A percentile compares a stretch with the other conserved stretches of the same genome.
Evolutionary conservation across 2,797 vertebrate species (phyloP).

Genomic region (Syngnathus acus): DNA sequence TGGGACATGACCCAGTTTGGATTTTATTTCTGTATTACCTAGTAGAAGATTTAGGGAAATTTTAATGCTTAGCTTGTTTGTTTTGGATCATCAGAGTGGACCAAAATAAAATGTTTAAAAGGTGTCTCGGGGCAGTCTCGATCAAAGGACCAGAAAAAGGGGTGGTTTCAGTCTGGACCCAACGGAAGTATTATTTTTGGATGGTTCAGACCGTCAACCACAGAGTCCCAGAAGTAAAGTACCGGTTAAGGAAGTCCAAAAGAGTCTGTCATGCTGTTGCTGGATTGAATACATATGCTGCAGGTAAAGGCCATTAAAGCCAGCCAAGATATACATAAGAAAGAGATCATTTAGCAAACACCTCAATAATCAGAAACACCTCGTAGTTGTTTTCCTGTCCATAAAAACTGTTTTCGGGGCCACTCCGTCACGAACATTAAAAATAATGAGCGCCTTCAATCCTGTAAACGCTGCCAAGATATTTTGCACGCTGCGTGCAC

Average conservation of each 20-base stretch:
- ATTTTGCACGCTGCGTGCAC: constrained; percentile 67
- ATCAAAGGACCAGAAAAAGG: constrained; percentile 1
- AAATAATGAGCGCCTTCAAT: constrained; percentile 59
- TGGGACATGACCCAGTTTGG: background rate
- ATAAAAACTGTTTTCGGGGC: constrained; percentile 31
- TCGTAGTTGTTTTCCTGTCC: constrained; percentile 53
- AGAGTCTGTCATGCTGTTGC: background rate
- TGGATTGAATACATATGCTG: background rate
- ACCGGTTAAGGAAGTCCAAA: constrained; percentile 1
- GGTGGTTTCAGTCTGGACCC: background rate
- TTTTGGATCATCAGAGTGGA: background rate
- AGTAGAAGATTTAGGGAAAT: background rate
- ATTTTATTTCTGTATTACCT: background rate
- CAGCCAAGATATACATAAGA: constrained; percentile 23
- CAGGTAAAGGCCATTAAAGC: constrained; percentile 12
- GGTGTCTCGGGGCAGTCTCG: background rate
- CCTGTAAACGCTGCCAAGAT: constrained; percentile 59
- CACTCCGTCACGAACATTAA: constrained; percentile 41
- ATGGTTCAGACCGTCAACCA: background rate
- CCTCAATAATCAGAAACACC: constrained; percentile 43
- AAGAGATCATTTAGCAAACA: constrained; percentile 36
- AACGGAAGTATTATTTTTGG: constrained; percentile 1
- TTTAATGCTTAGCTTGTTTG: background rate
- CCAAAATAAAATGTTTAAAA: background rate
- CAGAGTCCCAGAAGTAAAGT: background rate